These are phyloP conservation scores for Drosophila truncata DNA, from an alignment of 1,140 invertebrate species.

Conservation along the genomic window DNA sequence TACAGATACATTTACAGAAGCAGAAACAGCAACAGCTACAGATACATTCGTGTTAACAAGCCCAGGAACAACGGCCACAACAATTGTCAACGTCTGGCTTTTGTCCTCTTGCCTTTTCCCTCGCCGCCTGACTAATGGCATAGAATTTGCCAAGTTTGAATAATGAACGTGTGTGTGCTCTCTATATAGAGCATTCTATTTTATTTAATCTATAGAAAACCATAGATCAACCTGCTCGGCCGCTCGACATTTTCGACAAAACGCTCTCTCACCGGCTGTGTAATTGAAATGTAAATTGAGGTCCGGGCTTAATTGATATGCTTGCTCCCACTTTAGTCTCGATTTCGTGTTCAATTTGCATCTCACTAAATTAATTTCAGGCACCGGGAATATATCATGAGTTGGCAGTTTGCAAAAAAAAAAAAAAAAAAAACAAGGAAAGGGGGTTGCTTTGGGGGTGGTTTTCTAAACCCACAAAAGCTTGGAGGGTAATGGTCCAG, in stretches of 20 bases:
- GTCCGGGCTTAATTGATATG: conserved; percentile 48
- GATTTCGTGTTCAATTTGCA: conserved; percentile 52
- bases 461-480: conserved; percentile 6
- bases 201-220: conserved; percentile 18
- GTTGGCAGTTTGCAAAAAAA: conserved; percentile 24
- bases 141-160: conserved; percentile 69
- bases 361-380: conserved; percentile 56
- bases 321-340: conserved; percentile 26
- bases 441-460: conserved; percentile 24
- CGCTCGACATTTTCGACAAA: conserved; percentile 57
- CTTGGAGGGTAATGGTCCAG: conserved; percentile 11
- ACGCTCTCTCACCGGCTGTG: conserved; percentile 22
- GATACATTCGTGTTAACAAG: conserved; percentile 60
- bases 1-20: conserved; percentile 21
- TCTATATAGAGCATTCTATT: conserved; percentile 41
- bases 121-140: conserved; percentile 43
- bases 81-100: conserved; percentile 41
- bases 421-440: not conserved
- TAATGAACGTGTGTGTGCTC: conserved; percentile 70
- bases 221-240: conserved; percentile 37
- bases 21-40: conserved; percentile 24
- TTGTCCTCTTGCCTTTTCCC: conserved; percentile 10
- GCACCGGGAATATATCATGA: conserved; percentile 42
- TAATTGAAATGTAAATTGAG: conserved; percentile 80
- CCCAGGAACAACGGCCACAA: conserved; percentile 20